Conservation (phyloP, 2,113 vertebrate genomes). For the Uropsilus gracilis region DNA sequence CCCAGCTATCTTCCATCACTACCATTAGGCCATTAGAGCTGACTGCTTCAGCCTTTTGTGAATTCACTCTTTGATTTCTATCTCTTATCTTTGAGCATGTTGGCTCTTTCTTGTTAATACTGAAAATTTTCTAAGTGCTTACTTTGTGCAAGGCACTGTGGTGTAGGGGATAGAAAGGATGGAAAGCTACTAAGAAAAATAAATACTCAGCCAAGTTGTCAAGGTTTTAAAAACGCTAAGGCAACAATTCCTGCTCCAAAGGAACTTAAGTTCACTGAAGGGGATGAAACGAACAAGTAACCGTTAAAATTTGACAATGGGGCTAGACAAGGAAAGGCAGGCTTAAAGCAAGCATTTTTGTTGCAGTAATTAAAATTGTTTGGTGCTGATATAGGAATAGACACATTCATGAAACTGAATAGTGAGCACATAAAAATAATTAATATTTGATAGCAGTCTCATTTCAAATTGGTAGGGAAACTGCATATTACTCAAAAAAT, state of each 20-base stretch:
- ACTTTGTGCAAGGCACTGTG: constrained; percentile 14
- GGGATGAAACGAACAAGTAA: constrained; percentile 65
- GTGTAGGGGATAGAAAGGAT: background rate
- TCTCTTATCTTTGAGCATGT: constrained; percentile 18
- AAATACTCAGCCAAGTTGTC: constrained; percentile 37
- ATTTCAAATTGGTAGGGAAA: constrained; percentile 51
- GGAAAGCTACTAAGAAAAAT: constrained; percentile 64
- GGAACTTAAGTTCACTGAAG: constrained; percentile 40
- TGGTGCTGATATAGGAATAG: background rate
- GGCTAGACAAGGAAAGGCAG: constrained; percentile 10
- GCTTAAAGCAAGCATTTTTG: constrained; percentile 35
- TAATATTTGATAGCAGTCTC: constrained; percentile 25
- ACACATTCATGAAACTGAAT: constrained; percentile 31
- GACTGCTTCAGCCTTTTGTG: background rate
- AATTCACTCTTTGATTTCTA: background rate
- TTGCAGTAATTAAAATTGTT: constrained; percentile 21
- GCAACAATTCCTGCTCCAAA: constrained; percentile 49
- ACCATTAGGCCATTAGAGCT: background rate
- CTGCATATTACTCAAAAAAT: constrained; percentile 25
- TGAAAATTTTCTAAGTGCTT: constrained; percentile 10
- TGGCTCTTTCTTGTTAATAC: constrained; percentile 21
- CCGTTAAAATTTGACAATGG: constrained; percentile 65
- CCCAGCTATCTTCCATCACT: background rate
- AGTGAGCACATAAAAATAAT: constrained; percentile 19
- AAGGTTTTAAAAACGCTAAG: constrained; percentile 51